Evolutionary conservation across 2,888 invertebrate genomes (phyloP).

Genomic region (Epirrita christyi): DNA sequence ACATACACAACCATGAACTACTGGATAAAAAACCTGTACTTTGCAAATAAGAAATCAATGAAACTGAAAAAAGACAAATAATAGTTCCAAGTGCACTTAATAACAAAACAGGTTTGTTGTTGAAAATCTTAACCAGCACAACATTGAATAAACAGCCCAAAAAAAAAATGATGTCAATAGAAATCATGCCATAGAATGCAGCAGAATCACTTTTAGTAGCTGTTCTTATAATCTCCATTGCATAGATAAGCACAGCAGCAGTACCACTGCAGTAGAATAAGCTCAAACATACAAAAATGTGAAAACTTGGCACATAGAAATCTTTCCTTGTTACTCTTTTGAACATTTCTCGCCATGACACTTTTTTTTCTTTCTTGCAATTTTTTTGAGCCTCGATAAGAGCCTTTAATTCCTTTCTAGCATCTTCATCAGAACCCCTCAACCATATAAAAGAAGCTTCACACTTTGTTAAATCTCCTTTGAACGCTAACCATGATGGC

Average conservation of each 20-base stretch:
- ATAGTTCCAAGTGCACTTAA: slow-evolving; percentile 4
- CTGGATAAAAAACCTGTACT: slow-evolving; percentile 6
- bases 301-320: slow-evolving; percentile 24
- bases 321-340: slow-evolving; percentile 12
- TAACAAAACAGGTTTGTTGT: slow-evolving; percentile 21
- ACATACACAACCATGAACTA: slow-evolving; percentile 18
- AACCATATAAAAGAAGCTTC: slow-evolving; percentile 31
- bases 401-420: slow-evolving; percentile 27
- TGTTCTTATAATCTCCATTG: slow-evolving; percentile 13
- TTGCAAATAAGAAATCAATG: slow-evolving; percentile 15
- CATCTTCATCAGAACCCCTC: slow-evolving; percentile 28
- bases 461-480: slow-evolving; percentile 30
- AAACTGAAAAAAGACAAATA: slow-evolving; percentile 7
- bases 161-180: slow-evolving; percentile 10
- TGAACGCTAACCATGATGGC: slow-evolving; percentile 37
- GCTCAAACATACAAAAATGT: slow-evolving; percentile 11
- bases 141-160: slow-evolving; percentile 4
- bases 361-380: not conserved
- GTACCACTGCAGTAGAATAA: slow-evolving; percentile 25
- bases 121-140: slow-evolving; percentile 15
- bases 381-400: slow-evolving; percentile 22
- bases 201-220: slow-evolving; percentile 14
- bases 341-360: not conserved
- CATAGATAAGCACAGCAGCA: slow-evolving; percentile 22
- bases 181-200: slow-evolving; percentile 18